These are phyloP conservation scores for Tipula confusa DNA, from an alignment of 2,888 invertebrate species.

Conservation along the genomic window DNA sequence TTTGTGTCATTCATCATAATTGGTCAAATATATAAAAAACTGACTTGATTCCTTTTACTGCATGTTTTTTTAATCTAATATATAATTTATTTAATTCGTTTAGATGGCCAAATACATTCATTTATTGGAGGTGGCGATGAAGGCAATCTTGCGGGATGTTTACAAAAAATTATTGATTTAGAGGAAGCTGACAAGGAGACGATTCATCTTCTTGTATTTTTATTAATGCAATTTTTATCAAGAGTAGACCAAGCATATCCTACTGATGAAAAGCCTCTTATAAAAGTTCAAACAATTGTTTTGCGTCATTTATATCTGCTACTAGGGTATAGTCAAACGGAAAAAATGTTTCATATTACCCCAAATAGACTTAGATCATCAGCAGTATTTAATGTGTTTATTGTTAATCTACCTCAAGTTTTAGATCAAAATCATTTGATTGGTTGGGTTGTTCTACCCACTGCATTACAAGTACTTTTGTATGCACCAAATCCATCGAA, in stretches of 20 bases:
- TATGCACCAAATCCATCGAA: conserved; percentile 76
- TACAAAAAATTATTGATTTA: conserved; percentile 85
- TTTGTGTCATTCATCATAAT: not conserved
- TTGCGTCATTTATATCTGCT: conserved; percentile 86
- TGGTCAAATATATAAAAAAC: too few relatives aligned
- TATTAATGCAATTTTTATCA: conserved; percentile 96
- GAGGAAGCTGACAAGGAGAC: conserved; percentile 96
- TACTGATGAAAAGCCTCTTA: conserved; percentile 76
- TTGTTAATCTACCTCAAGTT: conserved; percentile 89
- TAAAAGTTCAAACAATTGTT: conserved; percentile 80
- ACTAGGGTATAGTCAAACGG: conserved; percentile 87
- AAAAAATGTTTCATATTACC: conserved; percentile 86
- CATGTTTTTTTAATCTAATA: too few relatives aligned
- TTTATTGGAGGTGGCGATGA: conserved; percentile 79
- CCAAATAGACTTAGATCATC: conserved; percentile 81
- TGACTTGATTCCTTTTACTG: too few relatives aligned
- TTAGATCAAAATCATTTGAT: conserved; percentile 94
- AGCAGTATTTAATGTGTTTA: conserved; percentile 92
- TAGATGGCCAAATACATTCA: conserved; percentile 81
- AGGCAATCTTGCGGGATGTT: conserved; percentile 67
- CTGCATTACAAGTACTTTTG: conserved; percentile 73
- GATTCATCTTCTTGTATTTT: conserved; percentile 85
- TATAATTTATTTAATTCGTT: conserved; percentile 37
- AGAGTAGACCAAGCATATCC: conserved; percentile 77
- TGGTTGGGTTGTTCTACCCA: conserved; percentile 82